Conservation (phyloP, 1,140 invertebrate species). For the Lepidostoma basale region DNA sequence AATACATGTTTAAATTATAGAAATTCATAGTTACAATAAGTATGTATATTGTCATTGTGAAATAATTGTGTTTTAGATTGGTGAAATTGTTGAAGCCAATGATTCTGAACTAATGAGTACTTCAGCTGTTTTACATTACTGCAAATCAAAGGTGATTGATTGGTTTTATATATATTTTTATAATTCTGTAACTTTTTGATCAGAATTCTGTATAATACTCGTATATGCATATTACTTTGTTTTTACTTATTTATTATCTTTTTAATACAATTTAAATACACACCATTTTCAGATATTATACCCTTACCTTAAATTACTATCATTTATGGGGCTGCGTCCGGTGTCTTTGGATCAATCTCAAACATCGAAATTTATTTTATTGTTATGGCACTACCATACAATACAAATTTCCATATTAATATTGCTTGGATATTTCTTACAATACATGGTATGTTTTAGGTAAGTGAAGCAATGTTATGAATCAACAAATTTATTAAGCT, state of each 20-base stretch:
- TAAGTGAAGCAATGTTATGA: conserved; percentile 51
- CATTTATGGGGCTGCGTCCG: conserved; percentile 75
- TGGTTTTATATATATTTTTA: background rate
- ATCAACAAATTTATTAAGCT: too few relatives aligned
- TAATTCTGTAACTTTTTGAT: too few relatives aligned
- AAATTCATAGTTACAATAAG: too few relatives aligned
- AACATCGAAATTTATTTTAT: conserved; percentile 62
- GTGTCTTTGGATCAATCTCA: conserved; percentile 67
- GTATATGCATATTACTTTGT: background rate
- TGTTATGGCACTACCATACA: conserved; percentile 71
- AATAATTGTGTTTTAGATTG: conserved; percentile 59
- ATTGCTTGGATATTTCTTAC: conserved; percentile 73
- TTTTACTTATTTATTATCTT: background rate
- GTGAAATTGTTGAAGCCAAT: conserved; percentile 68
- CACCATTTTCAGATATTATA: conserved; percentile 65
- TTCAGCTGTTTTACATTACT: conserved; percentile 76
- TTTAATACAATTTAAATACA: background rate
- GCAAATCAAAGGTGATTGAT: conserved; percentile 69
- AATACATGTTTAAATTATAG: too few relatives aligned
- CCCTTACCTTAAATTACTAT: conserved; percentile 74
- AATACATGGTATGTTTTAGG: conserved; percentile 79
- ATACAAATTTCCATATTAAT: conserved; percentile 69
- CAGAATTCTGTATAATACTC: too few relatives aligned
- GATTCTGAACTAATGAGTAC: conserved; percentile 73
- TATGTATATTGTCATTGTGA: background rate